Conservation (phyloP, 1,140 invertebrate species). For the Atta cephalotes region DNA sequence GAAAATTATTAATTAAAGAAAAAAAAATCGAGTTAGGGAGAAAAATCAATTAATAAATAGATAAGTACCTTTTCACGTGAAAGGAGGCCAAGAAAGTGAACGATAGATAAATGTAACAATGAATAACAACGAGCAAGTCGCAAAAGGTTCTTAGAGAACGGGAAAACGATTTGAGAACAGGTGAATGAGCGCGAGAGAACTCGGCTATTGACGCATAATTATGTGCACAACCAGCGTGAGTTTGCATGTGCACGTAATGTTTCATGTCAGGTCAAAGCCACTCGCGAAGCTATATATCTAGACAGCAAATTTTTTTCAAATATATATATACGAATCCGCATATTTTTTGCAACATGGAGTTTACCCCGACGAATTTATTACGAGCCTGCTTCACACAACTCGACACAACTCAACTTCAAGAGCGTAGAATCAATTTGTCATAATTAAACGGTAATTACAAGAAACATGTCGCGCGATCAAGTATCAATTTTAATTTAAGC, state of each 20-base stretch:
- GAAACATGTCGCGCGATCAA: not conserved
- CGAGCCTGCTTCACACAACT: not conserved
- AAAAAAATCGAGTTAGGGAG: not conserved
- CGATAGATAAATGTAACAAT: slow-evolving; percentile 39
- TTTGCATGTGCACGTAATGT: slow-evolving; percentile 25
- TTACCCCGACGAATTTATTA: not conserved
- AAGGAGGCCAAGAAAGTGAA: slow-evolving; percentile 51
- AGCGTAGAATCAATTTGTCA: not conserved
- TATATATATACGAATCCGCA: not conserved
- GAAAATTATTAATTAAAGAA: not conserved
- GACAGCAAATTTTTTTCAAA: not conserved
- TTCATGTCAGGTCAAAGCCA: slow-evolving; percentile 8
- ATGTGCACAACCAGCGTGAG: slow-evolving; percentile 47
- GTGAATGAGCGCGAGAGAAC: slow-evolving; percentile 56
- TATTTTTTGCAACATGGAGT: not conserved
- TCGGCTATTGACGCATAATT: slow-evolving; percentile 52
- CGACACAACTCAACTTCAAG: not conserved
- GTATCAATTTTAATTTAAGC: not conserved
- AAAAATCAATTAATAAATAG: slow-evolving; percentile 30
- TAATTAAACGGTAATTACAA: slow-evolving; percentile 20
- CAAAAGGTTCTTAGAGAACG: not conserved
- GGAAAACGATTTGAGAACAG: slow-evolving; percentile 47
- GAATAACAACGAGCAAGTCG: slow-evolving; percentile 17
- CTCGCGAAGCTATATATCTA: not conserved
- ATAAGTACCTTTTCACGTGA: slow-evolving; percentile 10